Percentiles rank a stretch among this genome's conserved stretches.
phyloP scores from a whole-genome alignment of 2,113 vertebrate species.

The Hypomesus transpacificus region DNA sequence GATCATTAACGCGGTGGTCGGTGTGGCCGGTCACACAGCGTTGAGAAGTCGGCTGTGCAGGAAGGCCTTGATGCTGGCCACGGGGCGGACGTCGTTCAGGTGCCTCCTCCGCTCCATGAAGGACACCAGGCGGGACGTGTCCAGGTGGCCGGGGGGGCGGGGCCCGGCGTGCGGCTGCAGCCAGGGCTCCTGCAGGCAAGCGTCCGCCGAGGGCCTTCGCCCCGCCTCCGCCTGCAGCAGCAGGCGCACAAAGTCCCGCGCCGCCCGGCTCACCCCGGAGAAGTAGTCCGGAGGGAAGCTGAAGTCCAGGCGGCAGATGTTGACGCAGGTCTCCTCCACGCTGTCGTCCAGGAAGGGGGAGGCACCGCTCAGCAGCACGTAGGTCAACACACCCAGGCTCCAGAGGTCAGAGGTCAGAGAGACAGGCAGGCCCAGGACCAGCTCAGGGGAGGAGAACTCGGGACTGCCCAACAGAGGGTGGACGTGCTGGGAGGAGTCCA shows the following conservation, averaged over 20 bases:
- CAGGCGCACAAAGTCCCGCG: slow-evolving; percentile 90
- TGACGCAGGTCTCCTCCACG: slow-evolving; percentile 96
- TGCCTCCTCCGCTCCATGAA: slow-evolving; percentile 98
- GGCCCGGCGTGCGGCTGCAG: slow-evolving; percentile 72
- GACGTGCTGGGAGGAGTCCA: slow-evolving; percentile 82
- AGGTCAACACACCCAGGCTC: slow-evolving; percentile 94
- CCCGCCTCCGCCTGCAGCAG: slow-evolving; percentile 86
- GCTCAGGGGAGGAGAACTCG: slow-evolving; percentile 96
- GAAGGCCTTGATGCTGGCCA: slow-evolving; percentile 88
- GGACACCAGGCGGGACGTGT: slow-evolving; percentile 92
- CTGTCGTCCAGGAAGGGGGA: slow-evolving; percentile 99
- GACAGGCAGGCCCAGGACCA: slow-evolving; percentile 92
- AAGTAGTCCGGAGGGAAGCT: slow-evolving; percentile 99
- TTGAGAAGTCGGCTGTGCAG: slow-evolving; percentile 90
- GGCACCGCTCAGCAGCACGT: slow-evolving; percentile 93
- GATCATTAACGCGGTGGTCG: slow-evolving; percentile 22
- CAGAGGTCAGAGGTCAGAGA: slow-evolving; percentile 90
- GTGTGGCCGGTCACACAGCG: slow-evolving; percentile 70
- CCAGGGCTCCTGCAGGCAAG: slow-evolving; percentile 91
- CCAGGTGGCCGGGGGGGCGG: slow-evolving; percentile 70
- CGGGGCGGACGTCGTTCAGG: slow-evolving; percentile 91
- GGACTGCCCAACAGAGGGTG: slow-evolving; percentile 93
- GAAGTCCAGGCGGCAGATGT: slow-evolving; percentile 98
- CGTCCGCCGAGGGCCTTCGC: slow-evolving; percentile 79
- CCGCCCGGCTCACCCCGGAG: slow-evolving; percentile 88